Evolutionary conservation across 92 coral and sea anemone species (phyloP).

Genomic region (Porites lobata): DNA sequence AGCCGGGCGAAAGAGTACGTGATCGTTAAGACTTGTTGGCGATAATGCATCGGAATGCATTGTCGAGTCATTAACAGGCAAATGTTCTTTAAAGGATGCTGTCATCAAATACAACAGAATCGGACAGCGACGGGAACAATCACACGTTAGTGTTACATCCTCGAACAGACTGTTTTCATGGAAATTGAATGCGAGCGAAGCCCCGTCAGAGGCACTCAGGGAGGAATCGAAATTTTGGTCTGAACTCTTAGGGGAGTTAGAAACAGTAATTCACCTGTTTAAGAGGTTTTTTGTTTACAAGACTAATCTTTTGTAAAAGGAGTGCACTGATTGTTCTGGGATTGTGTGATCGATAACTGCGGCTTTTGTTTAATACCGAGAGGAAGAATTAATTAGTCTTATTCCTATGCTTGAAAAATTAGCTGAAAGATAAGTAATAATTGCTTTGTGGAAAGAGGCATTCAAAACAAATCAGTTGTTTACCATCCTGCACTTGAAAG

Average conservation of each 20-base stretch:
- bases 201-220: no score
- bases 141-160: constrained; percentile 64
- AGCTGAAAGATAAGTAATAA: constrained; percentile 27
- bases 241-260: no score
- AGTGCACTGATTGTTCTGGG: background rate
- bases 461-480: background rate
- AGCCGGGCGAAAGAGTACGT: constrained; percentile 1
- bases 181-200: constrained; percentile 6
- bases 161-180: constrained; percentile 45
- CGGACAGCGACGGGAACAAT: background rate
- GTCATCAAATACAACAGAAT: constrained; percentile 65
- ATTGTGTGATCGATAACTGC: constrained; percentile 15
- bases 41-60: constrained; percentile 38
- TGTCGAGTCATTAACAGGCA: constrained; percentile 35
- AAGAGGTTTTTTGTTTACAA: no score
- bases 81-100: constrained; percentile 42
- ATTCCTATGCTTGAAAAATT: constrained; percentile 9
- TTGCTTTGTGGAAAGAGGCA: constrained; percentile 3
- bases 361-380: background rate
- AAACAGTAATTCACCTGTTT: no score
- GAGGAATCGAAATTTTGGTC: no score
- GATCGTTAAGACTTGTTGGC: constrained; percentile 22
- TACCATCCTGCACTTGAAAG: constrained; percentile 1
- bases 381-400: background rate
- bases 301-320: background rate